These are phyloP conservation scores for Chelidonichthys spinosus DNA, from an alignment of 2,797 vertebrate genomes.

Conservation along the genomic window DNA sequence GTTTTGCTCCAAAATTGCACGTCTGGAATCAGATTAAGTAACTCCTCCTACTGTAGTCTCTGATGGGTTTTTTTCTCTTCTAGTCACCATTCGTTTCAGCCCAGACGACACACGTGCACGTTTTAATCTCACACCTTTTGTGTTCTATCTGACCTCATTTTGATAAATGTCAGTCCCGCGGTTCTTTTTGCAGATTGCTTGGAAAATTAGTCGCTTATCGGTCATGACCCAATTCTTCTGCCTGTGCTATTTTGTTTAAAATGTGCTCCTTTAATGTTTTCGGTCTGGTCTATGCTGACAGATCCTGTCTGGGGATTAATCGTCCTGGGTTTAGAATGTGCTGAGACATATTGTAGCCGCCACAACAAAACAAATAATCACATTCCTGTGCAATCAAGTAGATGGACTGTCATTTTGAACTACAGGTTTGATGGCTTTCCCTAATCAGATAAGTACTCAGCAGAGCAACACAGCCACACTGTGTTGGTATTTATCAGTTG, in stretches of 20 bases:
- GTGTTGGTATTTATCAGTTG: not conserved
- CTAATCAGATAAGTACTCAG: constrained; percentile 22
- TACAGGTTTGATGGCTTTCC: constrained; percentile 10
- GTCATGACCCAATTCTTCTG: constrained; percentile 55
- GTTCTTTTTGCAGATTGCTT: constrained; percentile 62
- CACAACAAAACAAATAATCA: constrained; percentile 11
- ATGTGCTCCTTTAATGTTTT: constrained; percentile 30
- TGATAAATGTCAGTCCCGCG: constrained; percentile 50
- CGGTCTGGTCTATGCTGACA: not conserved
- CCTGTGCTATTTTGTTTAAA: constrained; percentile 50
- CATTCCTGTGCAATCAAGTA: constrained; percentile 17
- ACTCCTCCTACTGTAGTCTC: constrained; percentile 19
- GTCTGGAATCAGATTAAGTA: constrained; percentile 49
- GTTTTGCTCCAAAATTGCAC: constrained; percentile 47
- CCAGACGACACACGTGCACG: constrained; percentile 31
- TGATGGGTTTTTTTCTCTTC: constrained; percentile 5
- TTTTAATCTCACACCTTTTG: constrained; percentile 52
- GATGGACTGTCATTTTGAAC: constrained; percentile 17
- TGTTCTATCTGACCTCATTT: constrained; percentile 61
- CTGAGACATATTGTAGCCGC: constrained; percentile 1
- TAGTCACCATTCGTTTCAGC: constrained; percentile 15
- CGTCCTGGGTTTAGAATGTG: constrained; percentile 20
- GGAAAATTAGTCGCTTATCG: constrained; percentile 55
- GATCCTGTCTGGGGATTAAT: constrained; percentile 24
- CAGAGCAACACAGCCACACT: not conserved